phyloP scores from a whole-genome alignment of 1,140 invertebrate species.

The Drosophila parvula region DNA sequence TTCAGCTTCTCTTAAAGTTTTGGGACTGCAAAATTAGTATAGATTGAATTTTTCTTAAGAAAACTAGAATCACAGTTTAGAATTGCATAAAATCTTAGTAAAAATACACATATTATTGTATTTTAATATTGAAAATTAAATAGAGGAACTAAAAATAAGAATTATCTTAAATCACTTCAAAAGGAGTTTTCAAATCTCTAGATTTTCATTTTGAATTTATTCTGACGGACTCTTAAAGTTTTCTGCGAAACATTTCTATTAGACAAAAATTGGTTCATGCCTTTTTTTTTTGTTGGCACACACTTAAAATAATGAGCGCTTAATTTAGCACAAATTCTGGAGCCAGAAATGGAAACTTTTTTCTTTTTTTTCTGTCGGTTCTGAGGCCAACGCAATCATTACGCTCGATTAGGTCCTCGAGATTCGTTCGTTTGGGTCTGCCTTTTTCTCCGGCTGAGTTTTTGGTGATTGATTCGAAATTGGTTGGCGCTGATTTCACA shows the following conservation, averaged over 20 bases:
- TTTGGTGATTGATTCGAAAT: conserved; percentile 79
- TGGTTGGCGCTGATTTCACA: conserved; percentile 80
- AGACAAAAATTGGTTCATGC: conserved; percentile 41
- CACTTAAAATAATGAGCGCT: conserved; percentile 82
- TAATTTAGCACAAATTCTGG: conserved; percentile 74
- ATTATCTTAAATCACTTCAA: too few relatives aligned
- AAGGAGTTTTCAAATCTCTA: background rate
- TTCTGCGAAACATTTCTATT: conserved; percentile 38
- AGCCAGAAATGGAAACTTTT: conserved; percentile 42
- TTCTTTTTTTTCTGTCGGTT: background rate
- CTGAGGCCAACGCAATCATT: conserved; percentile 74
- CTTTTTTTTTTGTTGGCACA: conserved; percentile 14
- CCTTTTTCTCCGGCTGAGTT: conserved; percentile 17
- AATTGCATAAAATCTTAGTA: background rate
- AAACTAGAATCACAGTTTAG: background rate
- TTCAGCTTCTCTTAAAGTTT: conserved; percentile 18
- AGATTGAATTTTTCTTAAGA: conserved; percentile 17
- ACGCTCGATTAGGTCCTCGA: conserved; percentile 72
- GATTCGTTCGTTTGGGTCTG: conserved; percentile 43
- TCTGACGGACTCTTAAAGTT: background rate
- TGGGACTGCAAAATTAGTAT: conserved; percentile 8
- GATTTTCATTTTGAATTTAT: too few relatives aligned
- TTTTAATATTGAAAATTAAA: too few relatives aligned
- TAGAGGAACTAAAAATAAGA: too few relatives aligned
- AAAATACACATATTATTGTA: too few relatives aligned